A percentile compares a stretch with the other conserved stretches of the same genome.
phyloP scores from a whole-genome alignment of 2,888 invertebrate species.

The Augiades crinisus region DNA sequence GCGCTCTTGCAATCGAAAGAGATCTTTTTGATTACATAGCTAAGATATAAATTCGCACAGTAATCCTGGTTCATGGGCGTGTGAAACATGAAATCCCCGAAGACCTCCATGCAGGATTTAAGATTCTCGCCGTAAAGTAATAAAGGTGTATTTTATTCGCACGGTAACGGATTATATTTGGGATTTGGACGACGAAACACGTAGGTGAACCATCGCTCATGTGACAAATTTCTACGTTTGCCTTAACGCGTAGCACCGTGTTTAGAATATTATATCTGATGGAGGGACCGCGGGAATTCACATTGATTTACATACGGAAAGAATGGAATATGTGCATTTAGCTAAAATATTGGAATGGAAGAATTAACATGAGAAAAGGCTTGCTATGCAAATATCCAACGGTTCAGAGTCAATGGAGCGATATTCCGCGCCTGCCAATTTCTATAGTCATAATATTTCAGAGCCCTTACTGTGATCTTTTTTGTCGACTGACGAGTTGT shows the following conservation, averaged over 20 bases:
- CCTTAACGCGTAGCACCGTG: constrained; percentile 77
- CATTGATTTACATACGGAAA: constrained; percentile 73
- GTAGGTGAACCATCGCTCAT: constrained; percentile 81
- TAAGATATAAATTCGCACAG: constrained; percentile 75
- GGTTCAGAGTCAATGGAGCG: constrained; percentile 26
- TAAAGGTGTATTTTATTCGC: constrained; percentile 80
- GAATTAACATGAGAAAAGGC: constrained; percentile 29
- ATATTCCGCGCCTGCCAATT: constrained; percentile 23
- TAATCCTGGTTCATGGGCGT: constrained; percentile 59
- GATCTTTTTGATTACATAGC: constrained; percentile 63
- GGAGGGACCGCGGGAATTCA: constrained; percentile 55
- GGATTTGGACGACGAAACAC: constrained; percentile 77
- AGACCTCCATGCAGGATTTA: constrained; percentile 66
- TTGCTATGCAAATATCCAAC: constrained; percentile 27
- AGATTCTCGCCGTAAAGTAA: constrained; percentile 77
- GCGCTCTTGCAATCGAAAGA: constrained; percentile 54
- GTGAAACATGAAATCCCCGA: constrained; percentile 68
- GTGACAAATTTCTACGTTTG: constrained; percentile 82
- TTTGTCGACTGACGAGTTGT: constrained; percentile 49
- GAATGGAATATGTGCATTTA: constrained; percentile 41
- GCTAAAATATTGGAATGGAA: constrained; percentile 29
- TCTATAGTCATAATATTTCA: constrained; percentile 25
- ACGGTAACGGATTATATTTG: constrained; percentile 72
- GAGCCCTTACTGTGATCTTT: constrained; percentile 34
- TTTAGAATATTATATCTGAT: constrained; percentile 76